These are phyloP conservation scores for Ichneumoninae sp. DNA, from an alignment of 2,888 invertebrate species.

Conservation along the genomic window DNA sequence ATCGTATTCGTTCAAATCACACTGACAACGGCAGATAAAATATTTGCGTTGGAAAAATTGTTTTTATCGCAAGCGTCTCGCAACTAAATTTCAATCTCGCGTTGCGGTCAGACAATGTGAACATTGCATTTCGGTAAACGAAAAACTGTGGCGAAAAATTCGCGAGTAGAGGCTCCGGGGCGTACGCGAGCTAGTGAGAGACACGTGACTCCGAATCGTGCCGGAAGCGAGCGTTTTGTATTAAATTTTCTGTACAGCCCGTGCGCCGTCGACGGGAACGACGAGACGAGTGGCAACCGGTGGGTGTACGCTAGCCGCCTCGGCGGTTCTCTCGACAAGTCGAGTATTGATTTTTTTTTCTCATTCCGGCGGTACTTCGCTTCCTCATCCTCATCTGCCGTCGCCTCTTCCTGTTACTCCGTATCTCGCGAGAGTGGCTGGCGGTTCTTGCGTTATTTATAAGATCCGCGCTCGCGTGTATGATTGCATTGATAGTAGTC, in stretches of 20 bases:
- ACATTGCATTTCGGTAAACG: neutral
- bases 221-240: constrained; percentile 49
- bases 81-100: neutral
- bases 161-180: constrained; percentile 6
- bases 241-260: constrained; percentile 47
- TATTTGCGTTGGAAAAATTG: neutral
- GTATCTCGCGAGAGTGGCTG: constrained; percentile 6
- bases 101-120: neutral
- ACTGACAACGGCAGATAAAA: too few relatives aligned
- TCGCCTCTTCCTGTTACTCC: neutral
- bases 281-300: constrained; percentile 34
- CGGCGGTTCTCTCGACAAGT: constrained; percentile 31
- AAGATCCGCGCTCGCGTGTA: neutral
- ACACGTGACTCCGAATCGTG: constrained; percentile 29
- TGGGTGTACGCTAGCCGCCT: constrained; percentile 35
- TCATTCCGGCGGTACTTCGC: neutral
- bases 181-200: neutral
- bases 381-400: constrained; percentile 2
- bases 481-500: neutral
- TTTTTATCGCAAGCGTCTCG: neutral
- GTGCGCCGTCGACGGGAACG: constrained; percentile 25
- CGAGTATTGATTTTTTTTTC: constrained; percentile 40
- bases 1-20: too few relatives aligned
- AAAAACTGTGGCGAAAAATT: neutral
- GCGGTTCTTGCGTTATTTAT: constrained; percentile 17